phyloP scores from a whole-genome alignment of 2,113 vertebrate species.

The Gallinago media region DNA sequence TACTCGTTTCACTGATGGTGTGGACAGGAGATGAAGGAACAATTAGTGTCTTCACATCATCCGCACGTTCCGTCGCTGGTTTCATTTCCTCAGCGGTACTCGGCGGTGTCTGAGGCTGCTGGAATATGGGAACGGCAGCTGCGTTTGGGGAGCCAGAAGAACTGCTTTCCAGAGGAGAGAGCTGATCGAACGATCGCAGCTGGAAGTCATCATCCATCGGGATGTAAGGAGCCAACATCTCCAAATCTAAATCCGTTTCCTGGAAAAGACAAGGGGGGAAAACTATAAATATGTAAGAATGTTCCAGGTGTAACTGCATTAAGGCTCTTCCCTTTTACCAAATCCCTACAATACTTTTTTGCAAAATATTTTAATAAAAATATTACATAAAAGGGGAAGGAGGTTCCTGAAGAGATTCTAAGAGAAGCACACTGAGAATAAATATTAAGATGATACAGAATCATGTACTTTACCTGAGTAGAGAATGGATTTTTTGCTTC shows the following conservation, averaged over 20 bases:
- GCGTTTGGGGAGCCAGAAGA: constrained; percentile 66
- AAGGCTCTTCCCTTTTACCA: not conserved
- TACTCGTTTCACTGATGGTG: constrained; percentile 66
- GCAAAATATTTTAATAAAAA: not conserved
- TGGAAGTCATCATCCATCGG: constrained; percentile 99
- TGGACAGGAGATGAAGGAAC: constrained; percentile 78
- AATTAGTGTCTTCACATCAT: constrained; percentile 63
- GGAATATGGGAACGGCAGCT: constrained; percentile 60
- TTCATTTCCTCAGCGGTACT: constrained; percentile 62
- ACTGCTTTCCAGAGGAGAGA: constrained; percentile 81
- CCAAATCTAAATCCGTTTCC: constrained; percentile 91
- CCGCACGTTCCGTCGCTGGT: constrained; percentile 48
- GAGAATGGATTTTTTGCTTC: constrained; percentile 91
- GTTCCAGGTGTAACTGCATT: not conserved
- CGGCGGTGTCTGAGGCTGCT: constrained; percentile 36
- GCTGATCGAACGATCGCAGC: constrained; percentile 86
- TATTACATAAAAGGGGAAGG: not conserved
- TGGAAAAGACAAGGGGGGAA: constrained; percentile 22
- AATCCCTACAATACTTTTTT: not conserved
- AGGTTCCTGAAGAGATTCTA: not conserved
- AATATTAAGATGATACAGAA: not conserved
- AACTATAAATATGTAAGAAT: not conserved
- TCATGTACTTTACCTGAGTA: constrained; percentile 82
- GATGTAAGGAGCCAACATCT: constrained; percentile 98
- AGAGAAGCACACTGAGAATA: not conserved